These are phyloP conservation scores for Podarcis raffonei DNA, from an alignment of 2,113 vertebrate species.

Conservation along the genomic window DNA sequence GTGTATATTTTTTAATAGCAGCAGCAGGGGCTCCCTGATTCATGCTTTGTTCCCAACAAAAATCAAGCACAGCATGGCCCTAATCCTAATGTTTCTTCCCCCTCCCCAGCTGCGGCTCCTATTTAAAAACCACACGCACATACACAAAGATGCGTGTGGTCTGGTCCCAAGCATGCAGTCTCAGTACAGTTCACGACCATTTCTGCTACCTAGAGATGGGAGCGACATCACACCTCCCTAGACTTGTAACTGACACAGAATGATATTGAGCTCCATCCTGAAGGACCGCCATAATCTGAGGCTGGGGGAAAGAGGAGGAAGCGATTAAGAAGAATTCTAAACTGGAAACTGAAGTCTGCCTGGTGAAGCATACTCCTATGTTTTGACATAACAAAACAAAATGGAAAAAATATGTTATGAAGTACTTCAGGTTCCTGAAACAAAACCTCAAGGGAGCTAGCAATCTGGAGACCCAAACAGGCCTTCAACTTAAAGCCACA, in stretches of 20 bases:
- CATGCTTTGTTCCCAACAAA: not conserved
- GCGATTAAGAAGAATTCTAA: not conserved
- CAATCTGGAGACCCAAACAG: constrained; percentile 34
- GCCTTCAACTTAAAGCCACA: constrained; percentile 23
- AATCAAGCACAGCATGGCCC: not conserved
- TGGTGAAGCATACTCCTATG: accelerated
- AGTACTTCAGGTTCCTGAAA: not conserved
- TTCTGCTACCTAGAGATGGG: not conserved
- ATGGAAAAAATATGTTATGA: not conserved
- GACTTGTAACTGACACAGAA: not conserved
- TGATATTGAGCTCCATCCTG: constrained; percentile 41
- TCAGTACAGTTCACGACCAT: not conserved
- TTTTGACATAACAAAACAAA: not conserved
- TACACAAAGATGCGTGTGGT: not conserved
- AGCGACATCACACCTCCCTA: not conserved
- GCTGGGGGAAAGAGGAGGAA: accelerated
- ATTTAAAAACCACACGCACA: not conserved
- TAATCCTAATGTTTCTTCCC: not conserved
- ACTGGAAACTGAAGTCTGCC: not conserved
- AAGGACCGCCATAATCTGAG: constrained; percentile 9
- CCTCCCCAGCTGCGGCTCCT: not conserved
- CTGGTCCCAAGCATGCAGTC: too few species aligned
- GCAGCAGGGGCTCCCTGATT: not conserved
- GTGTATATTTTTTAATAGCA: not conserved
- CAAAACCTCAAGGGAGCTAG: not conserved